Base-by-base conservation (phyloP, 2,113 vertebrate genomes). In the Astur gentilis region DNA sequence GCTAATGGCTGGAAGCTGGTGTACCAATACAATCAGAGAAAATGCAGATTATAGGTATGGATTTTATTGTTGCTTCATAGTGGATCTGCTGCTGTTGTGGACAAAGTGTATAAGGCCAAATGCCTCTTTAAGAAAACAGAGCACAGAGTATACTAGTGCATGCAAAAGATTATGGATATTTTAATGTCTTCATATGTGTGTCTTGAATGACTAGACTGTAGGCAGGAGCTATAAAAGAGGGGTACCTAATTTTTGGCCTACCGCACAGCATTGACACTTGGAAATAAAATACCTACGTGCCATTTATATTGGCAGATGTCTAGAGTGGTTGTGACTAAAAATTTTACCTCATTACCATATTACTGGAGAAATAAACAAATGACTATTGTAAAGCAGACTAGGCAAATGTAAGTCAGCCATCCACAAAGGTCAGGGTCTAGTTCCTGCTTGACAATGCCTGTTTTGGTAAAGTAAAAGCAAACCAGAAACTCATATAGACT, bases 61-160 rank as follows among this genome's bases (percentile, higher is more conserved):
- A 95, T 94, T 89, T 92, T 89, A 15, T 47, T 49, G 32, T 27
- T 57, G 50, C 31, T 81, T 91, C 84, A 32, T 79, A 71, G 70
- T n/a, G 47, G 11, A 81, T 62, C 54, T 94, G n/a, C 52, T 89
- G 42, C 52, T 78, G 17, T 67, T 82, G 31, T 64, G 66, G 47
- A 49, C 29, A 7, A 81, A 81, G 25, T 60, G 16, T 45, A 10
- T 29, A 45, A 81, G 47, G 72, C 19, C 16, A 87, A 85, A 88
- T 55, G 10, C 14, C 18, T 95, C 82, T 65, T 76, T 27, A 79
- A 69, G 54, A 60, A 79, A 85, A 52, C 27, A 45, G 25, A 23
- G 5, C 42, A 13, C 9, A 20, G 26, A 49, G 11, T 34, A 16
- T 87, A 26, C 44, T 40, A 32, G 20, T 45, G 16, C 0, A 0